These are phyloP conservation scores for Acrossocheilus fasciatus DNA, from an alignment of 2,797 vertebrate genomes.

Conservation along the genomic window DNA sequence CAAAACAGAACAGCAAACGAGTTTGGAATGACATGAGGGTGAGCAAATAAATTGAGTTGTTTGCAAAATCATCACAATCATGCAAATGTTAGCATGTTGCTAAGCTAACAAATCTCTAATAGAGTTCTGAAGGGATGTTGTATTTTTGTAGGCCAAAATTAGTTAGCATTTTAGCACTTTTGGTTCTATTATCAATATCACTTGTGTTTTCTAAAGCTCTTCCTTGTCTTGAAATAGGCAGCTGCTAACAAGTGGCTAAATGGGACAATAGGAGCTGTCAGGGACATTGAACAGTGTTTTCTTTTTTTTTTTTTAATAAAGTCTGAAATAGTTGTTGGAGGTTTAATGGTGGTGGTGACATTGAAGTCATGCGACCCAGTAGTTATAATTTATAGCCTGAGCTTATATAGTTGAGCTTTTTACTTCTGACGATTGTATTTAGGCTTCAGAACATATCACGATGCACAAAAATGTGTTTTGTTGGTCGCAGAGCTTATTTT, in stretches of 20 bases:
- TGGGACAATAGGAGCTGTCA: background rate
- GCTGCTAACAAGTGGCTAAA: background rate
- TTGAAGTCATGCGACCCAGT: background rate
- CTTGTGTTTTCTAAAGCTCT: background rate
- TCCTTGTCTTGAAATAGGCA: background rate
- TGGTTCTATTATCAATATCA: background rate
- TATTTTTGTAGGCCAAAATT: background rate
- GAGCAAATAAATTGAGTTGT: background rate
- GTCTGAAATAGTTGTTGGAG: background rate
- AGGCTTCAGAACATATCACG: background rate
- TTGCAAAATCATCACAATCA: background rate
- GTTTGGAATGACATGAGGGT: background rate
- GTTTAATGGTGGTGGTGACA: background rate
- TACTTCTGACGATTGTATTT: background rate
- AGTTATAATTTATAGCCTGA: background rate
- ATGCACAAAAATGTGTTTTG: background rate
- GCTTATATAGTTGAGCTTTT: background rate
- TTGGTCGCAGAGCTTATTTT: background rate
- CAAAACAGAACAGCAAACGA: background rate
- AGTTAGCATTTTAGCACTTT: background rate
- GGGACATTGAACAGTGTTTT: background rate
- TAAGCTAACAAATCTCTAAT: background rate
- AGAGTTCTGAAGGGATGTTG: background rate
- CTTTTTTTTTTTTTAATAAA: background rate
- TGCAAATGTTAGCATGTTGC: background rate